Evolutionary conservation across 1,140 invertebrate species (phyloP).

Genomic region (Drosophila bipectinata): DNA sequence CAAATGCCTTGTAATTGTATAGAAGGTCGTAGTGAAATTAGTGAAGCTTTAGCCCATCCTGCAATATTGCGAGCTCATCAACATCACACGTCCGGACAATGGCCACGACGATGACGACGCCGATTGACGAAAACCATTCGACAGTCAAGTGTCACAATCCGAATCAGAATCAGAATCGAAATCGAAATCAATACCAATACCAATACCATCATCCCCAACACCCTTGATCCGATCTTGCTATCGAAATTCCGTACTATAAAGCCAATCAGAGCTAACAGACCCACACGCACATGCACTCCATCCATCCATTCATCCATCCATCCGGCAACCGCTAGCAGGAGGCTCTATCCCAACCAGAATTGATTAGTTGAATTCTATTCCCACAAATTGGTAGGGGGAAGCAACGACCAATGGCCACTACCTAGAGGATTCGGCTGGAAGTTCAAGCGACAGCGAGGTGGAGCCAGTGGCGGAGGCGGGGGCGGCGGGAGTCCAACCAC

Average conservation of each 20-base stretch:
- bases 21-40: conserved; percentile 84
- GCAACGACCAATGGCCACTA: conserved; percentile 84
- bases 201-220: conserved; percentile 6
- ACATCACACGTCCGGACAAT: conserved; percentile 71
- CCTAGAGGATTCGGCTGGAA: conserved; percentile 84
- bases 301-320: conserved; percentile 19
- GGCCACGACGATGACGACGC: conserved; percentile 22
- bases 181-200: background rate
- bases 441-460: conserved; percentile 80
- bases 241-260: conserved; percentile 36
- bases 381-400: conserved; percentile 84
- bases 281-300: conserved; percentile 24
- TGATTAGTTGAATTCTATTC: conserved; percentile 84
- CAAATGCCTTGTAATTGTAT: conserved; percentile 33
- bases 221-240: conserved; percentile 20
- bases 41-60: conserved; percentile 83
- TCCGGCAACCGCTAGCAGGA: conserved; percentile 60
- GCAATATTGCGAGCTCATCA: conserved; percentile 81
- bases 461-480: background rate
- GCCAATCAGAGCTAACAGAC: background rate
- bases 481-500: conserved; percentile 27
- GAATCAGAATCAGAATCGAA: no score
- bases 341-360: conserved; percentile 83
- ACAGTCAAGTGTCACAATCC: background rate
- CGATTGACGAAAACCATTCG: conserved; percentile 46